These are phyloP conservation scores for Psittacula derbiana DNA, from an alignment of 2,797 vertebrate species.

Conservation along the genomic window DNA sequence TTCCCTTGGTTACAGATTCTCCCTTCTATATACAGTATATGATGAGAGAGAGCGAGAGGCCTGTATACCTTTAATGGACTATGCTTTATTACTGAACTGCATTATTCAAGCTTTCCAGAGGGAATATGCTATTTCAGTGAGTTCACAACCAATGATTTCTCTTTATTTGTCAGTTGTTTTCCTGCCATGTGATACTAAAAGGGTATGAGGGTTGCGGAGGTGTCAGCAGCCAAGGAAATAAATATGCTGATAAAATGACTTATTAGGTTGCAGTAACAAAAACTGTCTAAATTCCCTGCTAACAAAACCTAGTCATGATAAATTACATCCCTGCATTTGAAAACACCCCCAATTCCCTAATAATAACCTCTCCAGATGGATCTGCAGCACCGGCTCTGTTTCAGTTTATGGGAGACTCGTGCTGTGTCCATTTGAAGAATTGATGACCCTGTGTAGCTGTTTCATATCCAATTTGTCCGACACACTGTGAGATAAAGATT, in stretches of 20 bases:
- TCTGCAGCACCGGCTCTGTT: not conserved
- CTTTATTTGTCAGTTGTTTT: slow-evolving; percentile 30
- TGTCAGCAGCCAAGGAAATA: not conserved
- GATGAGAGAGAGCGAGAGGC: not conserved
- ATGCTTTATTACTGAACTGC: not conserved
- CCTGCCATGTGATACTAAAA: not conserved
- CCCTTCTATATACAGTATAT: not conserved
- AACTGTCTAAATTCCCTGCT: slow-evolving; percentile 22
- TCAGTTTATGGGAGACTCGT: slow-evolving; percentile 5
- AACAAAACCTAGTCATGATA: slow-evolving; percentile 45
- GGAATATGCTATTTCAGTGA: slow-evolving; percentile 27
- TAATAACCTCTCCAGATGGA: slow-evolving; percentile 40
- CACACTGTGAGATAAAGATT: slow-evolving; percentile 45
- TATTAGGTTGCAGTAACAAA: slow-evolving; percentile 11
- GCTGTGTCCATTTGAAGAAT: slow-evolving; percentile 47
- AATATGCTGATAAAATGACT: slow-evolving; percentile 46
- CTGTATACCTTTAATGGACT: not conserved
- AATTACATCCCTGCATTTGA: slow-evolving; percentile 30
- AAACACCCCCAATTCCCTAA: slow-evolving; percentile 2
- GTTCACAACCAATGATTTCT: slow-evolving; percentile 5
- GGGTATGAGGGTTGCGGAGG: not conserved
- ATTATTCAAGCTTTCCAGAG: slow-evolving; percentile 44
- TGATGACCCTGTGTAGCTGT: not conserved
- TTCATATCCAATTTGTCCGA: slow-evolving; percentile 55
- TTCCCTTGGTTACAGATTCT: not conserved